Percentiles rank a stretch among this genome's conserved stretches.
Evolutionary conservation across 2,113 vertebrate genomes (phyloP).

Genomic region (Colistium nudipinnis): DNA sequence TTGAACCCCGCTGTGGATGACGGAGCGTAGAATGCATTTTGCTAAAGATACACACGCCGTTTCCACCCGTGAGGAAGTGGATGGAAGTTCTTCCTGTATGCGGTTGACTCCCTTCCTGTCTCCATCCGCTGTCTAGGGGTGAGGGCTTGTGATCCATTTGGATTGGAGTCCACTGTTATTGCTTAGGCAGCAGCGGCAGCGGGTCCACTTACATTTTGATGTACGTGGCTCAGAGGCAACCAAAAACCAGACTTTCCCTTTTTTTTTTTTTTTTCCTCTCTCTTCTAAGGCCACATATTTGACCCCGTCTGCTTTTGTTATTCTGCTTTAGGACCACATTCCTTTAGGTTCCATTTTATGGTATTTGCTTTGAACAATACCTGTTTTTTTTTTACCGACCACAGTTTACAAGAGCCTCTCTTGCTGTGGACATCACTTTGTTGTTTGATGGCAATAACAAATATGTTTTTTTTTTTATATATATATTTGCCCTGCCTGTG

Average conservation of each 20-base stretch:
- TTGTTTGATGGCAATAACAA: neutral
- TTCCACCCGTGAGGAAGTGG: slow-evolving; percentile 61
- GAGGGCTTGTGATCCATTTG: slow-evolving; percentile 46
- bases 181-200: neutral
- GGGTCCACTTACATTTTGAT: slow-evolving; percentile 19
- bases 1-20: slow-evolving; percentile 48
- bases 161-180: slow-evolving; percentile 27
- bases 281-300: slow-evolving; percentile 67
- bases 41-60: slow-evolving; percentile 36
- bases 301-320: slow-evolving; percentile 59
- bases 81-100: slow-evolving; percentile 61
- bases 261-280: slow-evolving; percentile 24
- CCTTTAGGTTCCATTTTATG: slow-evolving; percentile 25
- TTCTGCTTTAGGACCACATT: slow-evolving; percentile 45
- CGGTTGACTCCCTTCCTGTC: slow-evolving; percentile 75
- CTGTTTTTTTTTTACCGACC: slow-evolving; percentile 11
- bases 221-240: slow-evolving; percentile 27
- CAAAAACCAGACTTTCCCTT: slow-evolving; percentile 32
- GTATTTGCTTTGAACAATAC: slow-evolving; percentile 40
- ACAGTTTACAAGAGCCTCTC: slow-evolving; percentile 1
- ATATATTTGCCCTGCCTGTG: neutral
- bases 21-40: slow-evolving; percentile 25
- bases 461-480: slow-evolving; percentile 9
- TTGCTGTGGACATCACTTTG: slow-evolving; percentile 1
- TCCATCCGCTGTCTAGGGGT: slow-evolving; percentile 59